Evolutionary conservation across 1,140 invertebrate genomes (phyloP).

Genomic region (Oryzaephilus surinamensis): DNA sequence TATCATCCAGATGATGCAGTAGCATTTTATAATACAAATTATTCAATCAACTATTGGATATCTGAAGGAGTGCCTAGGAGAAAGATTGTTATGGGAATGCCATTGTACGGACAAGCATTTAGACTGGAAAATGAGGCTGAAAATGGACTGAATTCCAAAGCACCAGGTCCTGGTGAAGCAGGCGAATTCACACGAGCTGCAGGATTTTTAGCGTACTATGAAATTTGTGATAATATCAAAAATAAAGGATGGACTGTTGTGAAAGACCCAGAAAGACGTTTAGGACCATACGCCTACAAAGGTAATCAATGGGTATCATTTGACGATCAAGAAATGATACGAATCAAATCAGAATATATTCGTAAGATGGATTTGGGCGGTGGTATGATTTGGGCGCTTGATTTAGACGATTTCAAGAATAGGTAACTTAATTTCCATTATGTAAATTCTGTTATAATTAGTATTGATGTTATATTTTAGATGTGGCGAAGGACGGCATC

Average conservation of each 20-base stretch:
- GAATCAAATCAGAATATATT: slow-evolving; percentile 65
- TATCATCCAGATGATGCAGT: slow-evolving; percentile 70
- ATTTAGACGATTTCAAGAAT: slow-evolving; percentile 76
- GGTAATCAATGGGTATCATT: slow-evolving; percentile 83
- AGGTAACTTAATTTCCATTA: slow-evolving; percentile 32
- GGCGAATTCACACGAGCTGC: slow-evolving; percentile 73
- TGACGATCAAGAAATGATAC: slow-evolving; percentile 71
- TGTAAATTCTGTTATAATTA: slow-evolving; percentile 22
- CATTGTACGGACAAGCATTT: slow-evolving; percentile 83
- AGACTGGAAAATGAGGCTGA: slow-evolving; percentile 46
- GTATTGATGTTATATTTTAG: slow-evolving; percentile 37
- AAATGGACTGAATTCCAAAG: slow-evolving; percentile 61
- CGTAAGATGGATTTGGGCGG: slow-evolving; percentile 67
- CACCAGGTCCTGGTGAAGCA: slow-evolving; percentile 60
- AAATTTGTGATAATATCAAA: slow-evolving; percentile 73
- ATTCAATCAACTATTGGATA: slow-evolving; percentile 81
- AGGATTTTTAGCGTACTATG: slow-evolving; percentile 83
- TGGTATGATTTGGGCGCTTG: slow-evolving; percentile 84
- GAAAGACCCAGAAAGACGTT: slow-evolving; percentile 58
- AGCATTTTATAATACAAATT: slow-evolving; percentile 65
- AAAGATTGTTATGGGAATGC: slow-evolving; percentile 81
- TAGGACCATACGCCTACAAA: slow-evolving; percentile 79
- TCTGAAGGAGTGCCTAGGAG: slow-evolving; percentile 64
- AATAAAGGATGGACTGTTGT: slow-evolving; percentile 69
- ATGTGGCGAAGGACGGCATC: slow-evolving; percentile 65